phyloP scores from a whole-genome alignment of 1,140 invertebrate species.

The Orius laevigatus region DNA sequence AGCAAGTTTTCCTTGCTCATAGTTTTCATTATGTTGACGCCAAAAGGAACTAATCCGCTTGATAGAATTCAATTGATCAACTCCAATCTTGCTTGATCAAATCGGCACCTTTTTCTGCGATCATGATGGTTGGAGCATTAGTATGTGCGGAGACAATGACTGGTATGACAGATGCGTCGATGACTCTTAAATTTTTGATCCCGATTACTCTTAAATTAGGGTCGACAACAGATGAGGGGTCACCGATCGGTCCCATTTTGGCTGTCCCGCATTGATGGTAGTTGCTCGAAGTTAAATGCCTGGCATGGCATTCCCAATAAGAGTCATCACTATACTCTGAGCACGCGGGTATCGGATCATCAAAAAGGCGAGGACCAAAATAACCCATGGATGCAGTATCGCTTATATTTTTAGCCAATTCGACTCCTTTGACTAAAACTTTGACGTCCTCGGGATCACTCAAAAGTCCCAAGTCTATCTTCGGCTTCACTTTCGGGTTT shows the following conservation, averaged over 20 bases:
- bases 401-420: constrained; percentile 36
- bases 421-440: constrained; percentile 43
- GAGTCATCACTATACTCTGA: constrained; percentile 40
- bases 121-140: constrained; percentile 48
- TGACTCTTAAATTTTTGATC: constrained; percentile 47
- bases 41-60: no score
- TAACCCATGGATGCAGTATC: constrained; percentile 38
- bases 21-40: no score
- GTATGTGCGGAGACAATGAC: constrained; percentile 40
- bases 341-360: constrained; percentile 44
- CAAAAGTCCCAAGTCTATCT: constrained; percentile 71
- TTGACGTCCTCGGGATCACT: constrained; percentile 41
- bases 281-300: constrained; percentile 49
- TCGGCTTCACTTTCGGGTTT: constrained; percentile 57
- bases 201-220: constrained; percentile 49
- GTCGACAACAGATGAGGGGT: constrained; percentile 53
- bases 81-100: constrained; percentile 39
- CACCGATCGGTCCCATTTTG: constrained; percentile 60
- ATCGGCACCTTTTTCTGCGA: constrained; percentile 52
- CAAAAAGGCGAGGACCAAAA: constrained; percentile 35
- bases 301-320: constrained; percentile 56
- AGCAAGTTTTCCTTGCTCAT: no score
- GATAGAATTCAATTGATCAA: background rate
- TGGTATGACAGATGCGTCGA: constrained; percentile 58
- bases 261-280: constrained; percentile 67